Conservation (phyloP, 2,797 vertebrate species). For the Pangasius djambal region DNA sequence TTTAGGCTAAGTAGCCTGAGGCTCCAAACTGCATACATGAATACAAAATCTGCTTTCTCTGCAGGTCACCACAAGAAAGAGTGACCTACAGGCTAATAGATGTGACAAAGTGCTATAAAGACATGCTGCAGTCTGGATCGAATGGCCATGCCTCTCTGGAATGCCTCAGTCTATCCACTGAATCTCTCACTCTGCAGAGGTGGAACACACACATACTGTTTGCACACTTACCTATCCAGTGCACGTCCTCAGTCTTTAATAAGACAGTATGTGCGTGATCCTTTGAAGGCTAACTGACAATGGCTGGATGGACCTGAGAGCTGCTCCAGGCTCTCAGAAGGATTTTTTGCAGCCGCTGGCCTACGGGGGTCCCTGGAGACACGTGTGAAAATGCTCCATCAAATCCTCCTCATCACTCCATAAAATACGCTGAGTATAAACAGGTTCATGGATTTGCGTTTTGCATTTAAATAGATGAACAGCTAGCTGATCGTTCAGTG, state of each 20-base stretch:
- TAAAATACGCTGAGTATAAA: neutral
- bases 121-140: slow-evolving; percentile 35
- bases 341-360: slow-evolving; percentile 6
- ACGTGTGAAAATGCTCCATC: slow-evolving; percentile 18
- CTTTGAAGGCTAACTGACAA: slow-evolving; percentile 47
- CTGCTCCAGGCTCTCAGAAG: slow-evolving; percentile 17
- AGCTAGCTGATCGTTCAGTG: neutral
- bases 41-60: slow-evolving; percentile 45
- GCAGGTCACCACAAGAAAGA: slow-evolving; percentile 46
- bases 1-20: slow-evolving; percentile 52
- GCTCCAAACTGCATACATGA: slow-evolving; percentile 52
- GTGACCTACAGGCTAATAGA: slow-evolving; percentile 55
- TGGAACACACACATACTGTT: slow-evolving; percentile 26
- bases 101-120: slow-evolving; percentile 49
- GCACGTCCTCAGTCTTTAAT: slow-evolving; percentile 34
- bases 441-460: neutral
- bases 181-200: slow-evolving; percentile 28
- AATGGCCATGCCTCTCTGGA: slow-evolving; percentile 27
- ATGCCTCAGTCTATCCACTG: slow-evolving; percentile 16
- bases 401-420: slow-evolving; percentile 11
- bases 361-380: neutral
- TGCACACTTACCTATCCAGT: slow-evolving; percentile 18
- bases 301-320: slow-evolving; percentile 31
- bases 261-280: slow-evolving; percentile 28
- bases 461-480: slow-evolving; percentile 1